A percentile compares a stretch with the other conserved stretches of the same genome.
These are phyloP conservation scores for Babylonia areolata DNA, from an alignment of 1,140 invertebrate genomes.

Conservation along the genomic window DNA sequence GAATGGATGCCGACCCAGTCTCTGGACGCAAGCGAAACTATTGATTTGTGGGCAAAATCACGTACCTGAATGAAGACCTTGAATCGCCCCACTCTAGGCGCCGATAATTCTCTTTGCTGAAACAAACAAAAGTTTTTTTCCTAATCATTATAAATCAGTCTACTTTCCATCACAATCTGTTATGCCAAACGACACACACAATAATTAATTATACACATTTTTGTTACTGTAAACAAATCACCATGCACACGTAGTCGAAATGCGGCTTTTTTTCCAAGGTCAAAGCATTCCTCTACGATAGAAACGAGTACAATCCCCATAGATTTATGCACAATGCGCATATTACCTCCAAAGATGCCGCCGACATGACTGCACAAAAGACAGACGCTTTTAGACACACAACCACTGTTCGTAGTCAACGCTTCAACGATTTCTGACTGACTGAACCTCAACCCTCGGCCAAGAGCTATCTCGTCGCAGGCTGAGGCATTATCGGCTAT, in stretches of 20 bases:
- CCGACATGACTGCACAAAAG: slow-evolving; percentile 4
- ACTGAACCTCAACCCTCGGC: neutral
- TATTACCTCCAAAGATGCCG: slow-evolving; percentile 16
- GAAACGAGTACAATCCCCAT: neutral
- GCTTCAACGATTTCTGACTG: slow-evolving; percentile 23
- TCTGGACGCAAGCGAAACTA: slow-evolving; percentile 16
- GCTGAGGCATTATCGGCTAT: neutral
- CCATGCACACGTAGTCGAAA: neutral
- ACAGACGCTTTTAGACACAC: neutral
- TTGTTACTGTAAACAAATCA: neutral
- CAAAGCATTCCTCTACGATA: neutral
- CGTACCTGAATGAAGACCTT: slow-evolving; percentile 70
- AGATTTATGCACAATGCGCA: neutral
- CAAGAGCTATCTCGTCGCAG: neutral
- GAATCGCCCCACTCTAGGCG: slow-evolving; percentile 66
- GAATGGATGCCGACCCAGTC: slow-evolving; percentile 1
- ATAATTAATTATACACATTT: neutral
- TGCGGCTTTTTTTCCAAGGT: neutral
- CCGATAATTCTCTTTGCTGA: slow-evolving; percentile 68
- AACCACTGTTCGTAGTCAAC: neutral
- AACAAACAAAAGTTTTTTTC: slow-evolving; percentile 44
- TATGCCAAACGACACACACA: neutral
- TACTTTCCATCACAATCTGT: neutral
- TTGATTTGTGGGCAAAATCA: slow-evolving; percentile 23
- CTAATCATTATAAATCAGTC: neutral